Evolutionary conservation across 2,113 vertebrate genomes (phyloP), one percentile per base, ranked within the genome.

Genomic region (Rhinopomastus cyanomelas): DNA sequence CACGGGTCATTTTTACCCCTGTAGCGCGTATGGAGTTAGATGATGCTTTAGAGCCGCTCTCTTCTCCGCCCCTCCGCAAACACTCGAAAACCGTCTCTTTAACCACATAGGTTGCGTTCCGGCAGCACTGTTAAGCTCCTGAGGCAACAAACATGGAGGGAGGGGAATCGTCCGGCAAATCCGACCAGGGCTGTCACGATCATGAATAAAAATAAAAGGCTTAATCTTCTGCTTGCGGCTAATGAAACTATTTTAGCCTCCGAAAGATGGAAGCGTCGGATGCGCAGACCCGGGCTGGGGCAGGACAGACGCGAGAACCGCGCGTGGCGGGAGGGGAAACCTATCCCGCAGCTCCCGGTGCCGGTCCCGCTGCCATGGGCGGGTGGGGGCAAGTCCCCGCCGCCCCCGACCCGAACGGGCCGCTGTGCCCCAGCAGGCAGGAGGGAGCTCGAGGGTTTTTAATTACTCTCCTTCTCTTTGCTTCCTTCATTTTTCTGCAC

Each of bases 401-500:
- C 25, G 12, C 82, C 91, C 89, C 86, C 61, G 30, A 39, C 69
- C 74, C 74, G 74, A 16, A 3, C 29, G 65, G 78, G 52, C 30
- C 66, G 29, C 88, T 44, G 42, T 16, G 90, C 56, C 81, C 81
- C 89, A 72, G 78, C 78, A 32, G 87, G 82, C 82, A 8, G 25
- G 80, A 88, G 80, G 52, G 72, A 92, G 71, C 85, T 79, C 27
- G 34, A 7, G 52, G 85, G 82, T 77, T 92, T 92, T 95, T 88
- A 92, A 93, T 97, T 97, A 95, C 93, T 15, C 86, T 84, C 90
- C 66, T 96, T 91, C 69, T 75, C 81, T 90, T 87, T 64, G 79
- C 92, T 95, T 53, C 96, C 94, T 96, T 94, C 81, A 94, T 93
- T 91, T 96, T 94, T 87, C 92, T 57, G 82, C 90, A 80, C 93